Evolutionary conservation across 2,888 invertebrate species (phyloP), one percentile per base, ranked within the genome.

Genomic region (Octonoba sinensis): DNA sequence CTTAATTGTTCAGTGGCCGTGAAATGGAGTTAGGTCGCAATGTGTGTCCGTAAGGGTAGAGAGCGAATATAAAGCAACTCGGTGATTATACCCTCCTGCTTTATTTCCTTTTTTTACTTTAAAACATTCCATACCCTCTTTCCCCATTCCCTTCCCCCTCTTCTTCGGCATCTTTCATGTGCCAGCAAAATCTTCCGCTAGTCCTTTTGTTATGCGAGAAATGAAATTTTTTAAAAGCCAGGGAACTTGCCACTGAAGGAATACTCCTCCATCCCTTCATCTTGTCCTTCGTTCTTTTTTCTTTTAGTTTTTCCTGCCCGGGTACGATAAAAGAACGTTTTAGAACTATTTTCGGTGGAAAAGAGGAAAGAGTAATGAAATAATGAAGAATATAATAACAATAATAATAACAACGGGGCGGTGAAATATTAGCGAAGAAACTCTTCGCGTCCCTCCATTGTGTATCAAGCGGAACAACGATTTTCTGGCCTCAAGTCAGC

Each of bases 341-440:
- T 73, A 60, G 73, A 81, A 62, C 67, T 73, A 62, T 81, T 81
- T 73, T 81, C 49, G 16, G 13, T 15, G 44, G 44, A 24, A 47
- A 3, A 46, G 60, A 24, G 16, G 47, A 44, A 72, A 56, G 73
- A 81, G 73, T 81, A 81, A 74, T 81, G 73, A 81, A 81, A 81
- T 81, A 81, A 81, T 74, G 73, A 81, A 81, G 62, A 81, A 20
- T 47, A 73, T 73, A 73, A 79, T 73, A 79, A 73, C 59, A 78
- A 78, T 65, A 57, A 73, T 64, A 51, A 73, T 62, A 51, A 54
- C 69, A 69, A 60, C 54, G 79, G n/a, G n/a, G 79, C 69, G 72
- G 67, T 79, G 79, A 79, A 79, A 79, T 79, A 79, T 79, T 79
- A 66, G 51, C 1, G 56, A 51, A 51, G 22, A 44, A 49, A 47